Conservation (phyloP, 2,797 vertebrate genomes). For the Phataginus tricuspis region DNA sequence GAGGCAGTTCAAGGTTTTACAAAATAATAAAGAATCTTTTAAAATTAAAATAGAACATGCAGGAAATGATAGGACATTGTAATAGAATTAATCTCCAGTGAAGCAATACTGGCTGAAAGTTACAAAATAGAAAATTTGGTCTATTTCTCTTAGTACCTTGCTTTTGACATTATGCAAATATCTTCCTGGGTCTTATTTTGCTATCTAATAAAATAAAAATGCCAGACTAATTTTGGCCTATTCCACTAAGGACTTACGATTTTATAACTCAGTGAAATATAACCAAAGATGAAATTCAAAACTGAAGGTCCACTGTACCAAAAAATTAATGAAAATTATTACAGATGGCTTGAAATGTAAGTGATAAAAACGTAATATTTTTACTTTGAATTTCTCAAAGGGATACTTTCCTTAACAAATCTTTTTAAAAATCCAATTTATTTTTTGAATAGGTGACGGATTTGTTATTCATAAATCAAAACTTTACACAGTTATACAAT, state of each 20-base stretch:
- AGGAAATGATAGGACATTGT: neutral
- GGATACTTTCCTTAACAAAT: neutral
- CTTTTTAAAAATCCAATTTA: neutral
- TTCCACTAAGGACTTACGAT: neutral
- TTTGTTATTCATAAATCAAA: neutral
- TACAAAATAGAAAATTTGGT: neutral
- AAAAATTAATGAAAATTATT: neutral
- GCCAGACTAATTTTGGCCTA: neutral
- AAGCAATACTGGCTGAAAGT: neutral
- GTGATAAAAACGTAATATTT: neutral
- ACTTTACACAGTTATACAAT: neutral
- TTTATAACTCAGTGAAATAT: neutral
- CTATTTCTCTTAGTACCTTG: neutral
- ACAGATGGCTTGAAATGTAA: neutral
- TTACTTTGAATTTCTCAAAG: slow-evolving; percentile 12
- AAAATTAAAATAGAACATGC: slow-evolving; percentile 18
- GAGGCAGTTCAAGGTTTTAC: neutral
- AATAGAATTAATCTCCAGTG: slow-evolving; percentile 29
- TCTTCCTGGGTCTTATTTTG: neutral
- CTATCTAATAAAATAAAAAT: slow-evolving; percentile 38
- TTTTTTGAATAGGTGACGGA: neutral
- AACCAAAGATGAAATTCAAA: neutral
- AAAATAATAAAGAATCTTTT: slow-evolving; percentile 45
- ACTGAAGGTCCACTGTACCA: neutral
- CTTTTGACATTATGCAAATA: slow-evolving; percentile 36